Base-by-base conservation (phyloP, 2,888 invertebrate genomes). In the Arenicola marina region DNA sequence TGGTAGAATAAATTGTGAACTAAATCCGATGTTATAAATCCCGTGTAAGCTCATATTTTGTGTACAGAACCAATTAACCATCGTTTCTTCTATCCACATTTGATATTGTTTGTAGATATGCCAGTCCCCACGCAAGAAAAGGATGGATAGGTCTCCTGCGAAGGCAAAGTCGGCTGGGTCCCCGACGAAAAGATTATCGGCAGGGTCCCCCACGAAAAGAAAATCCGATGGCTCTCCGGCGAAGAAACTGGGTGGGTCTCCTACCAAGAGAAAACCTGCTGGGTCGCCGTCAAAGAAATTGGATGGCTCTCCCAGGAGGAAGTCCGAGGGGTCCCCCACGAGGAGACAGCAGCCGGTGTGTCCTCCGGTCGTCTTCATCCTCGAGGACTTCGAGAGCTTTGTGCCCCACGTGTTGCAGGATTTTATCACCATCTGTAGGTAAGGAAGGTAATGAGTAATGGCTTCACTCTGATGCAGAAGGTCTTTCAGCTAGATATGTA, bases 351-450 rank as follows among this genome's bases (percentile, higher is more conserved):
- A 24, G 38, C 24, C 24, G 34, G 4, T 26, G 11, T 24, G 15
- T 28, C 73, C 72, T 32, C 81, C 82, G 15, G 68, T 88, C 33
- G 82, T 94, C 61, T 87, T 93, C 26, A 86, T 95, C 43, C 88
- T 95, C 61, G 87, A 92, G 53, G 93, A 95, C 84, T 91, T 94
- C 83, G 95, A 95, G 84, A 89, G 90, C 76, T 92, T 93, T 77
- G 87, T 87, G 70, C 84, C 88, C 34, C 86, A 85, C 75, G 87
- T 92, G 29, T 84, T 95, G 58, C 91, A 92, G 80, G 91, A 92
- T 82, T 90, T 94, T 77, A 90, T 95, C 58, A 86, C 90, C 76
- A 90, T 92, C 73, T 83, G 91, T 51, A 92, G 91, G 89, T 91
- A 85, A 61, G 45, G 15, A 15, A 4, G 3, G 15, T 28, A 24